phyloP scores from a whole-genome alignment of 2,888 invertebrate genomes.

The Caenorhabditis sinica region DNA sequence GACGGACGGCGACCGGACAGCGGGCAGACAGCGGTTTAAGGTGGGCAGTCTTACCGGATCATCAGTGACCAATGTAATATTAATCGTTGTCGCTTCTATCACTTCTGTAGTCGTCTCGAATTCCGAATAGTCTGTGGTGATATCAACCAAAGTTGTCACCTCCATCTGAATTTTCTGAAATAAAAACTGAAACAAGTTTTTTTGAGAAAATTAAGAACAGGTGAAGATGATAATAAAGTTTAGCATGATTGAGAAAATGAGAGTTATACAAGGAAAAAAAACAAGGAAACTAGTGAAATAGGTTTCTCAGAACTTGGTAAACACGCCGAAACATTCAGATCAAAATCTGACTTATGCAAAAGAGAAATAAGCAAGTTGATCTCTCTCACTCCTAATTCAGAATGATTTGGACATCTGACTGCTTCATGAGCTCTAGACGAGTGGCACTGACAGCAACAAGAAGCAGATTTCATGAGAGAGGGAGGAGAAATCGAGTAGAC shows the following conservation, averaged over 20 bases:
- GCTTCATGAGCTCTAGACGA: constrained; percentile 46
- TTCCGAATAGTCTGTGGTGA: constrained; percentile 10
- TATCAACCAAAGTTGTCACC: constrained; percentile 6
- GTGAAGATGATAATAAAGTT: too few species aligned
- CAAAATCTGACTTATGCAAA: background rate
- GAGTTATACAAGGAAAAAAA: background rate
- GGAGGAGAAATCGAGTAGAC: too few species aligned
- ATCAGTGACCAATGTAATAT: constrained; percentile 39
- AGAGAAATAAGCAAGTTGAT: too few species aligned
- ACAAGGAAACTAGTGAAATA: background rate
- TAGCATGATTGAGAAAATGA: background rate
- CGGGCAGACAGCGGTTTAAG: too few species aligned
- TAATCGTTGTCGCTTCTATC: constrained; percentile 36
- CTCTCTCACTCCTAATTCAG: background rate
- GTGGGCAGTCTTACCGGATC: constrained; percentile 48
- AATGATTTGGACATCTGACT: constrained; percentile 7
- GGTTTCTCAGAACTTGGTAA: too few species aligned
- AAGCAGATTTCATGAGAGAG: background rate
- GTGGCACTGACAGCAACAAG: background rate
- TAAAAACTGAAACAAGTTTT: constrained; percentile 17
- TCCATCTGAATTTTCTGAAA: constrained; percentile 27
- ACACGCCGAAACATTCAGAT: background rate
- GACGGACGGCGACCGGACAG: too few species aligned
- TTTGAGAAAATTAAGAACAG: background rate
- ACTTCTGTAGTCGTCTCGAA: constrained; percentile 11